A percentile compares a stretch with the other conserved stretches of the same genome.
These are phyloP conservation scores for Drosophila colorata DNA, from an alignment of 2,888 invertebrate genomes.

Conservation along the genomic window DNA sequence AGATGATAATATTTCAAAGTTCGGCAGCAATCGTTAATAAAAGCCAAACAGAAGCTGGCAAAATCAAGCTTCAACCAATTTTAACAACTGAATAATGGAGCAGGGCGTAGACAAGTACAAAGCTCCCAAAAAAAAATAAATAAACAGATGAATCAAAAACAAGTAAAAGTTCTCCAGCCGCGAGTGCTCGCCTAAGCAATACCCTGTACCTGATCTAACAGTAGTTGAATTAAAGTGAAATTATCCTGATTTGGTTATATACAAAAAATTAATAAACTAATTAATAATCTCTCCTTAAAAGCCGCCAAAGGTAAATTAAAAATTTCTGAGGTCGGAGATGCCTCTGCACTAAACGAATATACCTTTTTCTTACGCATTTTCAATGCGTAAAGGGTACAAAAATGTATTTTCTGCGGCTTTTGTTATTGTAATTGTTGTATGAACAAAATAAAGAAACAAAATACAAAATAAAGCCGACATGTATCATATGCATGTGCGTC, in stretches of 20 bases:
- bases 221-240: no score
- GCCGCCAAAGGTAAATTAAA: not conserved
- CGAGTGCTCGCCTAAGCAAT: not conserved
- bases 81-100: not conserved
- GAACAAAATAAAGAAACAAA: slow-evolving; percentile 1
- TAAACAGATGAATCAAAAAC: not conserved
- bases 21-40: not conserved
- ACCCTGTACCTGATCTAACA: not conserved
- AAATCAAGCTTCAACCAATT: not conserved
- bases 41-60: not conserved
- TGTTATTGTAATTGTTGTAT: slow-evolving; percentile 31
- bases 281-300: no score
- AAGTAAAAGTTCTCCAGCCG: not conserved
- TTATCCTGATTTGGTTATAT: no score
- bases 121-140: not conserved
- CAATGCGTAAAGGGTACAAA: not conserved
- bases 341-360: not conserved
- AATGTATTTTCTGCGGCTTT: slow-evolving; percentile 41
- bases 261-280: no score
- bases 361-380: not conserved
- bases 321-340: no score
- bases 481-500: slow-evolving; percentile 64
- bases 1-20: slow-evolving; percentile 14
- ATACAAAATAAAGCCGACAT: slow-evolving; percentile 55
- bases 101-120: not conserved